phyloP scores from a whole-genome alignment of 2,797 vertebrate genomes.

The Aselliscus stoliczkanus region DNA sequence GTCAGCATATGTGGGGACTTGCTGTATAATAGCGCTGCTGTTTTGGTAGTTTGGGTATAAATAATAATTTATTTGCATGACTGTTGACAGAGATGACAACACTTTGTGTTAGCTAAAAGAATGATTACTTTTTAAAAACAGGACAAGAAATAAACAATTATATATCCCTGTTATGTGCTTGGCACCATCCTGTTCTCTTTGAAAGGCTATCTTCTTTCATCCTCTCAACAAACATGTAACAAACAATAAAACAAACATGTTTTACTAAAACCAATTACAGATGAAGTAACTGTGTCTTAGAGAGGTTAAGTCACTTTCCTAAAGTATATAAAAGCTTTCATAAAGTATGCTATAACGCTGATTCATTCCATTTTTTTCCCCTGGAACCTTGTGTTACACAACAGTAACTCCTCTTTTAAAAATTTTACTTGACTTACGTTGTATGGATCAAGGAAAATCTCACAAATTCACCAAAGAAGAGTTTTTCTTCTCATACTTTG shows the following conservation, averaged over 20 bases:
- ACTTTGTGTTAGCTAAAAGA: neutral
- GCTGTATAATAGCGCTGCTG: neutral
- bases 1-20: neutral
- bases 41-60: neutral
- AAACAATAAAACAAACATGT: neutral
- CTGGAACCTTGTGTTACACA: neutral
- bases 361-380: neutral
- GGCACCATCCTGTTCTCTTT: neutral
- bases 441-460: neutral
- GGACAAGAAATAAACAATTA: conserved; percentile 4
- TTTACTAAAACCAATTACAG: conserved; percentile 29
- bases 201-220: conserved; percentile 25
- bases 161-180: neutral
- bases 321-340: neutral
- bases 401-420: neutral
- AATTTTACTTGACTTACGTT: neutral
- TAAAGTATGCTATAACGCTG: neutral
- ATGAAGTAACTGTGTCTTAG: neutral
- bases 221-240: neutral
- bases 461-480: neutral
- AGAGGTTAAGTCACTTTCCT: neutral
- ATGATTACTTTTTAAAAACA: neutral
- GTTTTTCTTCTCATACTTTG: neutral
- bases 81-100: neutral
- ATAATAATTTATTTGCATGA: neutral